Base-by-base conservation (phyloP, 2,797 vertebrate species). In the Paedocypris micromegethes region DNA sequence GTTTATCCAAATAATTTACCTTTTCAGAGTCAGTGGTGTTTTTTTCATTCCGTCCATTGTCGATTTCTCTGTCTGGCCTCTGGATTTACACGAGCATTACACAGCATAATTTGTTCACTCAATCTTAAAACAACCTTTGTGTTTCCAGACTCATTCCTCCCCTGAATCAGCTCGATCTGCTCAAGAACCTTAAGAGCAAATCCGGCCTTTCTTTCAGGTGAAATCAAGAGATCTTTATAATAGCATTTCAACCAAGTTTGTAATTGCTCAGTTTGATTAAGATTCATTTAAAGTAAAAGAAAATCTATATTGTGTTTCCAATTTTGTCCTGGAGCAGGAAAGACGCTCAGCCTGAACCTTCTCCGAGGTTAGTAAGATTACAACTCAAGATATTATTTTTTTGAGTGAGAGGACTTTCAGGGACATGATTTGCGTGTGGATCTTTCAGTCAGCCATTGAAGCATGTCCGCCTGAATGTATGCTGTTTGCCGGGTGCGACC, bases 171-270 rank as follows among this genome's bases (percentile, higher is more conserved):
- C 78, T 98, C 82, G 96, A 98, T 75, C 85, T 98, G 6, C 85
- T 98, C 70, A 87, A 94, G 78, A 98, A 97, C 80, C 92, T 98
- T 75, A 98, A 98, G 88, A 98, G 93, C 85, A 98, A 98, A 72
- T 98, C 95, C 0, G 95, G 96, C 83, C 90, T 98, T 60, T 93
- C 96, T 37, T 98, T 98, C 90, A 98, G 96, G 96, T 98, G 68
- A 57, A 9, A 3, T 23, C 23, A 23, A 23, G 50, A 6, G 59
- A 61, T 4, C 38, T 46, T 4, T 45, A 8, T 58, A n/a, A 38
- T 46, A 47, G 50, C 50, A 38, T 44, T 68, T 3, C 59, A 37
- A 38, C 23, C 23, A 23, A 23, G 23, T 23, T 23, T 23, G 23
- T 23, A 23, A 23, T 23, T 23, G 23, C 23, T 23, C 23, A 23